Evolutionary conservation across 2,888 invertebrate genomes (phyloP), one percentile per base, ranked within the genome.

Genomic region (Scrobipalpa atriplicella): DNA sequence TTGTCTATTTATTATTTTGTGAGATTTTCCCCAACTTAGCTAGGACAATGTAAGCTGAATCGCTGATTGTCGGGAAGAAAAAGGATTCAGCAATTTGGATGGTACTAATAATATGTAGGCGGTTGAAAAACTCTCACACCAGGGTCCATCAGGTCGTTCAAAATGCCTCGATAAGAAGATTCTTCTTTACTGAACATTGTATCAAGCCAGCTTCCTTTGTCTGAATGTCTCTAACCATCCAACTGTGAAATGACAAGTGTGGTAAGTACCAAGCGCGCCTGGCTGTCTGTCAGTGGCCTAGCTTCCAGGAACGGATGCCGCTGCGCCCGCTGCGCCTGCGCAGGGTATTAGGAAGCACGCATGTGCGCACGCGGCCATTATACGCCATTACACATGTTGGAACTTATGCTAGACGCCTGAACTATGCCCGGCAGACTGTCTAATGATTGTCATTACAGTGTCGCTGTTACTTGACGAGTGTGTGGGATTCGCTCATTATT

Each of bases 271-370:
- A 16, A 38, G 16, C 51, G 52, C 72, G 75, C 79, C 77, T 82
- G 81, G 82, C 82, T 82, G 79, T 78, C 78, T 74, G 66, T 63
- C 68, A 61, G 78, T 74, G 73, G 21, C 38, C 63, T 52, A 73
- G 73, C 73, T 87, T 87, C 84, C 75, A 73, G 76, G 84, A 88
- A 87, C 82, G 81, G 82, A 85, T 82, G 81, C 82, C 81, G 78
- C 29, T 76, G 81, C 78, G 81, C 82, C 80, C 78, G 78, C 29
- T 76, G 81, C 78, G 81, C 82, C 80, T 77, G 78, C 74, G 71
- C 72, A 70, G 58, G 58, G 8, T n/a, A n/a, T n/a, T 36, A 36
- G 62, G 75, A 70, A 66, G 75, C 75, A 62, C 64, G 62, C 65
- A 58, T 64, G 51, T 65, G 52, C 63, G 21, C 62, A 64, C 60